Conservation (phyloP, 2,113 vertebrate species). For the Polypterus bichir region DNA sequence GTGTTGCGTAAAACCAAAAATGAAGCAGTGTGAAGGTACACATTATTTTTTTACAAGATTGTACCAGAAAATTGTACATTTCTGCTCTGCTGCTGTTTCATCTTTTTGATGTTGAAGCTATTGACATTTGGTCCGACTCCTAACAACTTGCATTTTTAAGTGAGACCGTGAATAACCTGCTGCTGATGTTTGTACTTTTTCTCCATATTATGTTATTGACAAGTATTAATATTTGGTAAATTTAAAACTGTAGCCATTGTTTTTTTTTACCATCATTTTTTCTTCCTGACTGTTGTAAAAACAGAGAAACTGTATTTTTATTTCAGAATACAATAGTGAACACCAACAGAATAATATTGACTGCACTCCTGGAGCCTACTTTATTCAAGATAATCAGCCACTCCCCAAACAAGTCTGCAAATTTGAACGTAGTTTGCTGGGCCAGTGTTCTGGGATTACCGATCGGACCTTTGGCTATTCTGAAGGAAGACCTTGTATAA, state of each 20-base stretch:
- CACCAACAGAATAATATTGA: conserved; percentile 58
- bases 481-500: conserved; percentile 69
- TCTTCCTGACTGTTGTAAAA: conserved; percentile 1
- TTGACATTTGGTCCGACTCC: too few species aligned
- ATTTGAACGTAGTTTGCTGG: conserved; percentile 60
- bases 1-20: too few species aligned
- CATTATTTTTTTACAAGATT: too few species aligned
- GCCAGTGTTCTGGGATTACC: conserved; percentile 62
- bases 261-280: neutral
- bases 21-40: too few species aligned
- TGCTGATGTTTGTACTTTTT: too few species aligned
- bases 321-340: conserved; percentile 61
- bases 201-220: neutral
- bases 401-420: conserved; percentile 56
- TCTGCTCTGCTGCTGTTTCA: too few species aligned
- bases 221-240: neutral
- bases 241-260: neutral
- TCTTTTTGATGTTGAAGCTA: too few species aligned
- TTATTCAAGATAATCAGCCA: conserved; percentile 38
- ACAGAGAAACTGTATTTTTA: conserved; percentile 11
- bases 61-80: too few species aligned
- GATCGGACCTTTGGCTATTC: conserved; percentile 71
- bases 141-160: too few species aligned
- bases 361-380: conserved; percentile 51
- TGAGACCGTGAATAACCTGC: too few species aligned